These are phyloP conservation scores for Leptodactylus fallax DNA, from an alignment of 2,797 vertebrate species.

Conservation along the genomic window DNA sequence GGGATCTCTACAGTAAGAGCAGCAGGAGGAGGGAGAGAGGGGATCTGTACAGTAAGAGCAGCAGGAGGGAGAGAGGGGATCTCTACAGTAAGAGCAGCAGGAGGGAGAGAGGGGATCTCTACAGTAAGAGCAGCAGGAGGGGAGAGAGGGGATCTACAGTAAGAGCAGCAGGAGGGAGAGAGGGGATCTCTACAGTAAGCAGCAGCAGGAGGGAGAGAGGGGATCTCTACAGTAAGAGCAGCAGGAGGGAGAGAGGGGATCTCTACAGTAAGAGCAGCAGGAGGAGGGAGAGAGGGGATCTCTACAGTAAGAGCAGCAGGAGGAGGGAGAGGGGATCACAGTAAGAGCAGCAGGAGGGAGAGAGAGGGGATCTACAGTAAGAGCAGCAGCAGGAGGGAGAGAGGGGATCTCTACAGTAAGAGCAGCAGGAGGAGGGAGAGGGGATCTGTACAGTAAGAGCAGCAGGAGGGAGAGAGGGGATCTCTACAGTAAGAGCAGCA, in stretches of 20 bases:
- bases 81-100: too few relatives aligned
- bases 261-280: background rate
- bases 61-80: too few relatives aligned
- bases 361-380: too few relatives aligned
- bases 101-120: conserved; percentile 67
- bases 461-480: conserved; percentile 67
- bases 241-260: conserved; percentile 68
- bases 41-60: background rate
- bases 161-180: conserved; percentile 68
- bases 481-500: too few relatives aligned
- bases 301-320: too few relatives aligned
- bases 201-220: too few relatives aligned
- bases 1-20: too few relatives aligned
- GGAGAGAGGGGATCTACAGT: too few relatives aligned
- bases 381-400: conserved; percentile 71
- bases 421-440: background rate
- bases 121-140: background rate
- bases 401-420: background rate
- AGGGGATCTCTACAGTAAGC: background rate
- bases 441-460: too few relatives aligned
- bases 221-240: too few relatives aligned
- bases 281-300: too few relatives aligned
- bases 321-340: conserved; percentile 68
- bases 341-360: too few relatives aligned
- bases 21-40: conserved; percentile 69